Evolutionary conservation across 2,797 vertebrate genomes (phyloP), one percentile per base, ranked within the genome.

Genomic region (Halcyon badia): DNA sequence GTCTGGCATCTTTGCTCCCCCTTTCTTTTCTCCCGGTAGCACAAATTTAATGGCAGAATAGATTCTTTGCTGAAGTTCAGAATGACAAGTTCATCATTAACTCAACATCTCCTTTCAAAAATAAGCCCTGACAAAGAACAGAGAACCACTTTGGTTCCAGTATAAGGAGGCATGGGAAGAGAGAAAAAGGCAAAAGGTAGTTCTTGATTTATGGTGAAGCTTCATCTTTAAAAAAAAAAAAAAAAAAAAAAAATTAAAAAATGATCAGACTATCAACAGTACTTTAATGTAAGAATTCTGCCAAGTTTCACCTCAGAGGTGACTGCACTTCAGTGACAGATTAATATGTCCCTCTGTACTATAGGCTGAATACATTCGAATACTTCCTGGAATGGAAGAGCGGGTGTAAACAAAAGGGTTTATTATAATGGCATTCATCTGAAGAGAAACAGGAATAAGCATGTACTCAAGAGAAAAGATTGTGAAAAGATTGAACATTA

Each of bases 51-150:
- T 64, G 54, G 70, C 51, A 93, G 62, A 79, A 30, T 9, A 93
- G 72, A 64, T 61, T 73, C 54, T 89, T 81, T 86, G 37, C 83
- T 76, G 64, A 83, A 90, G 76, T 89, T 97, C 79, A 84, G 87
- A 89, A 81, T 0, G 0, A 80, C 49, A 60, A 25, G 61, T 60
- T 88, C 72, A 52, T 37, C 70, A 41, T 69, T 83, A 91, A 86
- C 41, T 83, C 79, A 66, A 89, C 80, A 39, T 58, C 41, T 78
- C 42, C 56, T 86, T 86, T 91, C 42, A 88, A 86, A 94, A 90
- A 78, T 54, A 94, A 89, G 35, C 58, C 62, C 46, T 86, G 82
- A 58, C 19, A 83, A 94, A 91, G 16, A 51, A 88, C n/a, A 79
- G 17, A 66, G 33, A 90, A 83, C 46, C 68, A 25, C 13, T 61